phyloP scores from a whole-genome alignment of 2,888 invertebrate species.

The Drosophila pegasa region DNA sequence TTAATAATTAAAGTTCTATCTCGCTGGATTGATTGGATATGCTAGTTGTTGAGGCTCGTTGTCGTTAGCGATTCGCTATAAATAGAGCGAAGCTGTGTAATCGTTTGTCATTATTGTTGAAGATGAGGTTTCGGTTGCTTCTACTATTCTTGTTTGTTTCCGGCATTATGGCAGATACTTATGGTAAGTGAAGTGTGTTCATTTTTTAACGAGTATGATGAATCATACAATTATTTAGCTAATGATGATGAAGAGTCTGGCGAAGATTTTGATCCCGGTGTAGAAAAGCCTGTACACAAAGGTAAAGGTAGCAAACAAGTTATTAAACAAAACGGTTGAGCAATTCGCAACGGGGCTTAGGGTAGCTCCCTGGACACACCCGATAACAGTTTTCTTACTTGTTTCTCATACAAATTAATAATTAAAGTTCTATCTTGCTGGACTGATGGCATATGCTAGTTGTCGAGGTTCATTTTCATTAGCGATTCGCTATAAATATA shows the following conservation, averaged over 20 bases:
- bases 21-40: neutral
- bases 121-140: neutral
- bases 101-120: neutral
- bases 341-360: too few species aligned
- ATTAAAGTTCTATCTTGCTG: neutral
- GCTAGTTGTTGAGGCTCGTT: too few species aligned
- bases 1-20: neutral
- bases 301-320: too few species aligned
- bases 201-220: neutral
- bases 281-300: too few species aligned
- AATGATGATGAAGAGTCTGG: neutral
- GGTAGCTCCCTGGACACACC: too few species aligned
- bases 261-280: too few species aligned
- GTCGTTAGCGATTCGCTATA: conserved; percentile 17
- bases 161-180: conserved; percentile 83
- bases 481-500: conserved; percentile 20
- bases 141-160: conserved; percentile 37
- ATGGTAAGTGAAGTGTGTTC: conserved; percentile 12
- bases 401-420: too few species aligned
- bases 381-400: too few species aligned
- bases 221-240: neutral
- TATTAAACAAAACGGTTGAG: too few species aligned
- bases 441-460: neutral
- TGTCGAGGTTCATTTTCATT: too few species aligned
- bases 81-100: neutral